phyloP scores from a whole-genome alignment of 2,113 vertebrate genomes.

The Corydoras maculifer region DNA sequence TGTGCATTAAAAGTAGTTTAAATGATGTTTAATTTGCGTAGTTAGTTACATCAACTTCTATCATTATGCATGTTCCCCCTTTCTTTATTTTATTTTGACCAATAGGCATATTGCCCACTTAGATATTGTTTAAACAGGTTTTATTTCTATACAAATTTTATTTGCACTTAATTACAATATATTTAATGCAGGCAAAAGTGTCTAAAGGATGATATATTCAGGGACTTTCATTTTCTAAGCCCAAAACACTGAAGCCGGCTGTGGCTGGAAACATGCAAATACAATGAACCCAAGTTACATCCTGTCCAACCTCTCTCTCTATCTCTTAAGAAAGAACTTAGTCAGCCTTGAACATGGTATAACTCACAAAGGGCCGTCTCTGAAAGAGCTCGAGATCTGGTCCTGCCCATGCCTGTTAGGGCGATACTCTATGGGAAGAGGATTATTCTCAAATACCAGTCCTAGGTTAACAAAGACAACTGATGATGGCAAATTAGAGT shows the following conservation, averaged over 20 bases:
- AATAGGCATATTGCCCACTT: no score
- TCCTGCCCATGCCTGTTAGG: conserved; percentile 72
- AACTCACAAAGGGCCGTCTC: conserved; percentile 58
- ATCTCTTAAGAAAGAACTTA: conserved; percentile 60
- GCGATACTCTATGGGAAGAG: conserved; percentile 67
- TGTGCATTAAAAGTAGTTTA: no score
- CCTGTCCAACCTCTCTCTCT: conserved; percentile 49
- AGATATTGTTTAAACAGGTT: no score
- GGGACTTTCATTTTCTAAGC: conserved; percentile 3
- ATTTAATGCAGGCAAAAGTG: no score
- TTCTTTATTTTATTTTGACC: no score
- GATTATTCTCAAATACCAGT: conserved; percentile 75
- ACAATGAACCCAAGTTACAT: conserved; percentile 34
- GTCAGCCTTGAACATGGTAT: conserved; percentile 54
- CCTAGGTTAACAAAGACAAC: conserved; percentile 69
- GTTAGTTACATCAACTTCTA: no score
- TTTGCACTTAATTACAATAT: no score
- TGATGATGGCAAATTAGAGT: conserved; percentile 75
- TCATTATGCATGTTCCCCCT: no score
- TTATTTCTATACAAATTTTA: no score
- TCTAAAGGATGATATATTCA: neutral
- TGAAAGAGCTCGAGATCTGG: conserved; percentile 62
- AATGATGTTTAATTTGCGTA: no score
- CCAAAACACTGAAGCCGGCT: conserved; percentile 25
- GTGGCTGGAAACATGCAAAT: conserved; percentile 21